Conservation (phyloP, 1,140 invertebrate genomes). For the Euura saliciscinereae region DNA sequence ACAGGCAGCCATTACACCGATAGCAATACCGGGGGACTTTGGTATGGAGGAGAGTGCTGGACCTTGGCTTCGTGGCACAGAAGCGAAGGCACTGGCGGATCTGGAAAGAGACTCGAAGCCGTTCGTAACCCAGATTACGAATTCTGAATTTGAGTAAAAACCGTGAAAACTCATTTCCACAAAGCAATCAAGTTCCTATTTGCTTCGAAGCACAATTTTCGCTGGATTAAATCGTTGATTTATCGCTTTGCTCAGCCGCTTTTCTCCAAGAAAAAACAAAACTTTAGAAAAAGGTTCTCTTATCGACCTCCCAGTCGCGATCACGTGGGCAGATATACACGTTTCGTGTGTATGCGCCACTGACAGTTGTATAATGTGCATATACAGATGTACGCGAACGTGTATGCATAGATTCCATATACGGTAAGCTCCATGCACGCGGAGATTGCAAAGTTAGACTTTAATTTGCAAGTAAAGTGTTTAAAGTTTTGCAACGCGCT, state of each 20-base stretch:
- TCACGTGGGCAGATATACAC: background rate
- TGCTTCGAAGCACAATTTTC: background rate
- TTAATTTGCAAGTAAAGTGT: slow-evolving; percentile 7
- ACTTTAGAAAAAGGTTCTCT: no score
- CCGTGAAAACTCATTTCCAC: no score
- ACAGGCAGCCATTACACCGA: background rate
- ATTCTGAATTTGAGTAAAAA: no score
- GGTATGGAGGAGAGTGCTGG: background rate
- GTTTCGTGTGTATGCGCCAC: background rate
- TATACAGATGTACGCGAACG: background rate
- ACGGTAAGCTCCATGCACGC: background rate
- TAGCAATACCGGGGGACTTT: background rate
- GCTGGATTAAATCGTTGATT: background rate
- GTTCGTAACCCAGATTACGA: background rate
- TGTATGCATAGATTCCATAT: background rate
- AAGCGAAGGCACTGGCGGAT: background rate
- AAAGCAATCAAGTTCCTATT: no score
- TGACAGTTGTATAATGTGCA: background rate
- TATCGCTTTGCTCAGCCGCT: background rate
- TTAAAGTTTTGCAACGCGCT: slow-evolving; percentile 7
- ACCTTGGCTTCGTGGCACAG: slow-evolving; percentile 6
- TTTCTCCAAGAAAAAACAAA: background rate
- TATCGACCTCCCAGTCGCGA: background rate
- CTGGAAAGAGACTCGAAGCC: background rate
- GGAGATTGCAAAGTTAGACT: slow-evolving; percentile 7